Base-by-base conservation (phyloP, 2,888 invertebrate genomes). In the Agelastica alni region DNA sequence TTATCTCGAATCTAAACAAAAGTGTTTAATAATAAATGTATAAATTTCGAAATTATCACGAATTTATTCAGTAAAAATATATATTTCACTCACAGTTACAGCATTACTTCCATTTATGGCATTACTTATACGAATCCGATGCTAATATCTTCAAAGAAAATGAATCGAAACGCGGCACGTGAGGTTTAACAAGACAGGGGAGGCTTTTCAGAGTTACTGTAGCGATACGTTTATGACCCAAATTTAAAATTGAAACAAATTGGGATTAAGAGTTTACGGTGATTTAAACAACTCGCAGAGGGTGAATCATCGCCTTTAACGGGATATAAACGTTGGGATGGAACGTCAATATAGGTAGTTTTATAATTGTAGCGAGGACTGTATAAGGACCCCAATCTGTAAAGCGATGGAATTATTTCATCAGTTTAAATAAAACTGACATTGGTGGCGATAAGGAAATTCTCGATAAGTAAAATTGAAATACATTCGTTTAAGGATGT, bases 221-320 rank as follows among this genome's bases (percentile, higher is more conserved):
- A 41, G 34, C 44, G 63, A 66, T 64, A 59, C 61, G 59, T 64
- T 63, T 69, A 68, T 73, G 75, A 75, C 74, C 74, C 70, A 75
- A 72, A 75, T 75, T 75, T 74, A 73, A 74, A 75, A 75, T 72
- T 71, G 75, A 73, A 75, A 75, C 75, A 75, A 76, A 76, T 75
- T 74, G 72, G 75, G 73, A 75, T 76, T 76, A 76, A 68, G 71
- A 63, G 65, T 69, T 66, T 65, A 76, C 75, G 76, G 70, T 73
- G 75, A 76, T 76, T 76, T 76, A 70, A 71, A 70, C 75, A 72
- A 64, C 71, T 71, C 73, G 73, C 75, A 66, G 53, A 58, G 62
- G 60, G 66, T 72, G 72, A 72, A 67, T 71, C 72, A 72, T 70
- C 65, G 18, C 37, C 37, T 18, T 20, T 37, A 18, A 37, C 17